Evolutionary conservation across 2,888 invertebrate genomes (phyloP).

Genomic region (Caenorhabditis macrosperma): DNA sequence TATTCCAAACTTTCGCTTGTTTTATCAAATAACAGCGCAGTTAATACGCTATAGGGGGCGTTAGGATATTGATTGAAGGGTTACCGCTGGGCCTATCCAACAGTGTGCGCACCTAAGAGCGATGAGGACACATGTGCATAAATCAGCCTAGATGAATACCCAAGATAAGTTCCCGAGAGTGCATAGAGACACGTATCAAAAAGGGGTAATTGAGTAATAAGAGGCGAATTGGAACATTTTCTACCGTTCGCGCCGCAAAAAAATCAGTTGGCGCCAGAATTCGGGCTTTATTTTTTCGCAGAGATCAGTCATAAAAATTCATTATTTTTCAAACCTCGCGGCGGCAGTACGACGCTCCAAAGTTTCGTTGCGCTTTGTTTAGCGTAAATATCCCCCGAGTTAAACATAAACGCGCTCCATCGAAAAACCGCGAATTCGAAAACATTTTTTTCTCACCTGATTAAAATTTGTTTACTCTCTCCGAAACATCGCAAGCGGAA

Average conservation of each 20-base stretch:
- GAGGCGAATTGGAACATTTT: no score
- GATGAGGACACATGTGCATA: no score
- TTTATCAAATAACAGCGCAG: no score
- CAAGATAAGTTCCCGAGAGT: background rate
- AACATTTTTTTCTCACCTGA: background rate
- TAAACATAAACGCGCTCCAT: background rate
- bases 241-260: background rate
- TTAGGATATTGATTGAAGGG: background rate
- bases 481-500: no score
- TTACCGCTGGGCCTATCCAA: background rate
- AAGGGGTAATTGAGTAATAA: no score
- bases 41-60: background rate
- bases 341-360: conserved; percentile 29
- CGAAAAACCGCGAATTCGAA: conserved; percentile 33
- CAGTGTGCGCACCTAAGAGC: no score
- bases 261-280: conserved; percentile 12
- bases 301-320: background rate
- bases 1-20: no score
- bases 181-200: background rate
- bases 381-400: background rate
- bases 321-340: conserved; percentile 23
- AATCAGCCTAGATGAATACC: background rate
- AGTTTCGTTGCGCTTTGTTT: conserved; percentile 33
- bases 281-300: no score
- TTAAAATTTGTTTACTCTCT: no score